Conservation (phyloP, 1,140 invertebrate species). For the Tyrophagus putrescentiae region DNA sequence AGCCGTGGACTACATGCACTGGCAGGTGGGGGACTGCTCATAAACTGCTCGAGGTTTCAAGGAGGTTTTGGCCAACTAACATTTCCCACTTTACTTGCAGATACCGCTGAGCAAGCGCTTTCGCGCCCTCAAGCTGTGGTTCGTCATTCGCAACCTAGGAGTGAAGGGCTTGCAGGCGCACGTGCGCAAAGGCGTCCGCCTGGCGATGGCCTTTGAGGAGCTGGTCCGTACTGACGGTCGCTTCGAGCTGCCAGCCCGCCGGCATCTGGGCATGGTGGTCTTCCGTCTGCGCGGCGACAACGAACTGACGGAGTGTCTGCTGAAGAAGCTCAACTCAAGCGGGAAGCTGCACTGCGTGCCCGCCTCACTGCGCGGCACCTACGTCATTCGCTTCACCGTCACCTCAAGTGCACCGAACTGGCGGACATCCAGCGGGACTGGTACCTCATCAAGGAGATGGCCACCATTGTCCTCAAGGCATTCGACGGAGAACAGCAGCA, state of each 20-base stretch:
- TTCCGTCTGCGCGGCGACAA: constrained; percentile 71
- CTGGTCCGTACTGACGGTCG: constrained; percentile 49
- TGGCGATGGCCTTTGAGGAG: constrained; percentile 60
- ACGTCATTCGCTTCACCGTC: constrained; percentile 77
- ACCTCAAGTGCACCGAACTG: constrained; percentile 74
- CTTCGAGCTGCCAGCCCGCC: constrained; percentile 59
- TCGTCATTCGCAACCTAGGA: constrained; percentile 67
- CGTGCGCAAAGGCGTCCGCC: constrained; percentile 53
- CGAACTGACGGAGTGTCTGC: constrained; percentile 81
- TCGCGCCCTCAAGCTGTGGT: constrained; percentile 83
- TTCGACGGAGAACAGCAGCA: constrained; percentile 18
- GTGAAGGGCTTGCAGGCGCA: constrained; percentile 52
- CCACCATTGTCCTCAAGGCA: constrained; percentile 45
- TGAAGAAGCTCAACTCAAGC: constrained; percentile 85
- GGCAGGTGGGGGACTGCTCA: too few species aligned
- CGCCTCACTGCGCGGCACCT: constrained; percentile 58
- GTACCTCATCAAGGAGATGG: constrained; percentile 65
- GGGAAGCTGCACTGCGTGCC: constrained; percentile 96
- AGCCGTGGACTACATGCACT: constrained; percentile 86
- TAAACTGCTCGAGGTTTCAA: too few species aligned
- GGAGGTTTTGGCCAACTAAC: too few species aligned
- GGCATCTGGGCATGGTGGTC: constrained; percentile 65
- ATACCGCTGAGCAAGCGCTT: constrained; percentile 77
- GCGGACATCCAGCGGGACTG: constrained; percentile 74
- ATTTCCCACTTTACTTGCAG: too few species aligned